Percentiles rank a stretch among this genome's conserved stretches.
These are phyloP conservation scores for Monochamus saltuarius DNA, from an alignment of 1,140 invertebrate genomes.

Conservation along the genomic window DNA sequence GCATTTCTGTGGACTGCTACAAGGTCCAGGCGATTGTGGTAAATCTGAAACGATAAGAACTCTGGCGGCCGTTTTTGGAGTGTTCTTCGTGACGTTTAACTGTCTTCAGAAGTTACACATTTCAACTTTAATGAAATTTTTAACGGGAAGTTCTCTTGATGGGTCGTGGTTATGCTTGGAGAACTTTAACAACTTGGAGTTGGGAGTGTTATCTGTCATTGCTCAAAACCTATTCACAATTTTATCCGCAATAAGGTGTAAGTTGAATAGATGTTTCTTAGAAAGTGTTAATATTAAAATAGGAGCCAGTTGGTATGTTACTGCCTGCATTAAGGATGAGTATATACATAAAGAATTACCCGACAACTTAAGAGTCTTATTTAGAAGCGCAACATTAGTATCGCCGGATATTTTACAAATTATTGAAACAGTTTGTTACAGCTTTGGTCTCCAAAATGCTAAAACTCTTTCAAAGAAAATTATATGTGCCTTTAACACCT, in stretches of 20 bases:
- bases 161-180: conserved; percentile 93
- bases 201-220: conserved; percentile 25
- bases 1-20: conserved; percentile 74
- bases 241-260: conserved; percentile 70
- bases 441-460: conserved; percentile 79
- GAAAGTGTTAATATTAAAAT: conserved; percentile 3
- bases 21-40: conserved; percentile 78
- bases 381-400: conserved; percentile 91
- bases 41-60: conserved; percentile 92
- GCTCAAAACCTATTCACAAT: conserved; percentile 65
- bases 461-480: conserved; percentile 80
- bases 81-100: conserved; percentile 90
- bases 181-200: conserved; percentile 37
- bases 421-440: conserved; percentile 84
- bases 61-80: conserved; percentile 74
- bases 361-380: conserved; percentile 86
- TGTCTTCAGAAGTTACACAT: conserved; percentile 88
- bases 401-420: conserved; percentile 88
- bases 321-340: conserved; percentile 5
- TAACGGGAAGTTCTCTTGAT: conserved; percentile 79
- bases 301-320: conserved; percentile 47
- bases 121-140: conserved; percentile 86
- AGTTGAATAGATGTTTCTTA: conserved; percentile 65
- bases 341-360: conserved; percentile 65
- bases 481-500: conserved; percentile 50